These are phyloP conservation scores for Armadillidium nasatum DNA, from an alignment of 1,140 invertebrate genomes.

Conservation along the genomic window DNA sequence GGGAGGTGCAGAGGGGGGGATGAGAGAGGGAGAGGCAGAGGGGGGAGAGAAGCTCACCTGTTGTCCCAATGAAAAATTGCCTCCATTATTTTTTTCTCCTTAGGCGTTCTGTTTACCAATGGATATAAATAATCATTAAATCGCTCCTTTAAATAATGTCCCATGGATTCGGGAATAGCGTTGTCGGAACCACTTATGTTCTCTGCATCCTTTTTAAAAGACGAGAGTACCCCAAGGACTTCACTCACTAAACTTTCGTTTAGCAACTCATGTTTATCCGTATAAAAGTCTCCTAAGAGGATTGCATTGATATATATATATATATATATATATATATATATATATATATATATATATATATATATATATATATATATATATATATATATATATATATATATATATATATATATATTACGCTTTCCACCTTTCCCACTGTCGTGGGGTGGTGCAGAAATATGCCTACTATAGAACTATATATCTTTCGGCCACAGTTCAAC, in stretches of 20 bases:
- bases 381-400: too few relatives aligned
- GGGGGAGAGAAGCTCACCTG: conserved; percentile 36
- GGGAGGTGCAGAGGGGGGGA: too few relatives aligned
- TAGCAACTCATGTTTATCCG: conserved; percentile 29
- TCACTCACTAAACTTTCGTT: conserved; percentile 28
- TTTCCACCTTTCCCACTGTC: too few relatives aligned
- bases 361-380: too few relatives aligned
- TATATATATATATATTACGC: too few relatives aligned
- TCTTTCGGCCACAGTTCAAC: too few relatives aligned
- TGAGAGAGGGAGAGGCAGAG: too few relatives aligned
- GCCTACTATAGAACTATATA: too few relatives aligned
- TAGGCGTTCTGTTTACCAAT: conserved; percentile 10
- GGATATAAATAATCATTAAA: conserved; percentile 26
- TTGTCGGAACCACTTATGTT: neutral
- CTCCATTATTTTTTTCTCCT: conserved; percentile 35
- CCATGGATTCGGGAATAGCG: neutral
- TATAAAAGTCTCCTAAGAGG: conserved; percentile 35
- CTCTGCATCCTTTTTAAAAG: conserved; percentile 22
- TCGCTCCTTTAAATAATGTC: conserved; percentile 8
- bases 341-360: too few relatives aligned
- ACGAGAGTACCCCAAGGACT: conserved; percentile 25
- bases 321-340: too few relatives aligned
- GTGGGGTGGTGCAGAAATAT: too few relatives aligned
- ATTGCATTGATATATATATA: too few relatives aligned
- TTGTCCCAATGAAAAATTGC: conserved; percentile 48